A percentile compares a stretch with the other conserved stretches of the same genome.
Conservation (phyloP, 2,113 vertebrate genomes). For the Salvelinus sp. region DNA sequence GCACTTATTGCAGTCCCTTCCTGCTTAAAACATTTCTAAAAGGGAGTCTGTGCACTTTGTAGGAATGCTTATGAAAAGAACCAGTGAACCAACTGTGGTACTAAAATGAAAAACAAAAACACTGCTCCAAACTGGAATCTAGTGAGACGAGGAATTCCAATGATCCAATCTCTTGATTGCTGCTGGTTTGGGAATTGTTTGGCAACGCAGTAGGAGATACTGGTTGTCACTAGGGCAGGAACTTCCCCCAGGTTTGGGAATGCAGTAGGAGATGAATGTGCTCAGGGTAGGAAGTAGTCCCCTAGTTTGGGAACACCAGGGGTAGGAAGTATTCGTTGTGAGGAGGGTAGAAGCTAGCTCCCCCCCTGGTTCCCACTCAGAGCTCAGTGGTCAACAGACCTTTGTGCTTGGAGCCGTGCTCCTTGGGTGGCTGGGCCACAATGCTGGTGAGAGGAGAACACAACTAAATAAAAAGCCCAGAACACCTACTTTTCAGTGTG, state of each 20-base stretch:
- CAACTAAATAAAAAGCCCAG: not conserved
- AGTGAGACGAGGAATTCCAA: not conserved
- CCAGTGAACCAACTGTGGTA: not conserved
- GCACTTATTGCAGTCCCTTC: not conserved
- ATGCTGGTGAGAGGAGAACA: slow-evolving; percentile 46
- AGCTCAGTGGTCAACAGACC: slow-evolving; percentile 95
- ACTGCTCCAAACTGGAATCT: not conserved
- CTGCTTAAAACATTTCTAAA: not conserved
- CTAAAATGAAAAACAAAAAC: not conserved
- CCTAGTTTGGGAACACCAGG: not conserved
- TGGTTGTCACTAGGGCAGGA: not conserved
- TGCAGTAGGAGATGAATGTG: too few relatives aligned
- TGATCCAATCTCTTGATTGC: not conserved
- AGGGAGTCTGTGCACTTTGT: not conserved
- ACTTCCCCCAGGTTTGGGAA: too few relatives aligned
- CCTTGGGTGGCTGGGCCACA: slow-evolving; percentile 51
- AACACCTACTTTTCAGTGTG: too few relatives aligned
- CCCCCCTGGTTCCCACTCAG: slow-evolving; percentile 59
- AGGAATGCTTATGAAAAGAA: not conserved
- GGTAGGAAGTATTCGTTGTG: not conserved
- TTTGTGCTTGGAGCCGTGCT: slow-evolving; percentile 74
- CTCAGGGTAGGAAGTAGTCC: not conserved
- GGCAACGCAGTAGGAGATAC: not conserved
- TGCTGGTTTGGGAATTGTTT: not conserved
- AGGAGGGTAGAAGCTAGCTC: not conserved